Evolutionary conservation across 2,797 vertebrate species (phyloP).

Genomic region (Erithacus rubecula): DNA sequence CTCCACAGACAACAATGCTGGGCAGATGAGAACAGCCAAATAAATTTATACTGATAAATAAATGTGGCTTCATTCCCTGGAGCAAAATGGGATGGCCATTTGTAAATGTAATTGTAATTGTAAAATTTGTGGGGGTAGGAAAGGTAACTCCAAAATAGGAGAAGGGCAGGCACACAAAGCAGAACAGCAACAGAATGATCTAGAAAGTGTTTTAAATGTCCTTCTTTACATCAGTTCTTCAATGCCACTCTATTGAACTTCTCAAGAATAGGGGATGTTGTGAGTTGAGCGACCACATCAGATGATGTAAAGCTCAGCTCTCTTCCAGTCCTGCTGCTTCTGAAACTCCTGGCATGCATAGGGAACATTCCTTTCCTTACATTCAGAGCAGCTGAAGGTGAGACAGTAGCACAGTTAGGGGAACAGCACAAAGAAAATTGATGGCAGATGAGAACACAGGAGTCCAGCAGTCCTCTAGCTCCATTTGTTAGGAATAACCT

Average conservation of each 20-base stretch:
- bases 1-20: not conserved
- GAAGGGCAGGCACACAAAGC: not conserved
- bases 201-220: not conserved
- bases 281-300: not conserved
- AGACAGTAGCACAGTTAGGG: not conserved
- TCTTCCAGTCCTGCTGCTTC: not conserved
- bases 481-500: accelerated
- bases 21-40: not conserved
- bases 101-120: no score
- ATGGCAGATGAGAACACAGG: not conserved
- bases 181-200: not conserved
- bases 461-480: not conserved
- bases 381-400: not conserved
- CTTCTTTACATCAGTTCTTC: not conserved
- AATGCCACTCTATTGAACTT: not conserved
- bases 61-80: not conserved
- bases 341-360: not conserved
- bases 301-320: not conserved
- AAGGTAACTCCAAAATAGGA: not conserved
- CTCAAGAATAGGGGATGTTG: not conserved
- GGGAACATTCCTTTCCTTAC: not conserved
- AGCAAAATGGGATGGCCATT: not conserved
- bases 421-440: not conserved
- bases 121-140: not conserved
- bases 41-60: not conserved